A percentile compares a stretch with the other conserved stretches of the same genome.
These are phyloP conservation scores for Alexandromys fortis DNA, from an alignment of 2,113 vertebrate species.

Conservation along the genomic window DNA sequence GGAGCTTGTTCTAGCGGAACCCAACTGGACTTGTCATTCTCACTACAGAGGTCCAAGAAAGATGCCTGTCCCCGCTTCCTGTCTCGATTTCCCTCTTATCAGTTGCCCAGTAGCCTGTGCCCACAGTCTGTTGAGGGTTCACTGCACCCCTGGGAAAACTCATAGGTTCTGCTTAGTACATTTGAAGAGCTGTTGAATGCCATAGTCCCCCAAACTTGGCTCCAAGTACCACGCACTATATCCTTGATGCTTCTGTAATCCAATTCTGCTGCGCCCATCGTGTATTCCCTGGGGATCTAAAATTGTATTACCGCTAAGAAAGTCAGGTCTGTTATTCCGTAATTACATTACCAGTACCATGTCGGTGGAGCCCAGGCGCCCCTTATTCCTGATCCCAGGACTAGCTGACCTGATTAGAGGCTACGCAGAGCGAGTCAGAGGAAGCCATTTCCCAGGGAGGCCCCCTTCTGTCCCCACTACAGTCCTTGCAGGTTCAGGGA, in stretches of 20 bases:
- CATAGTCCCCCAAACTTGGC: accelerated
- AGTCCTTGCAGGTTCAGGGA: too few species aligned
- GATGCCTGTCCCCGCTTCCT: background rate
- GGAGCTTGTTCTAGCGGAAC: background rate
- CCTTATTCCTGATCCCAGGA: slow-evolving; percentile 60
- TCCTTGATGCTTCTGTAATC: background rate
- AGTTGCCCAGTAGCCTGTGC: accelerated
- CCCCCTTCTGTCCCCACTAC: background rate
- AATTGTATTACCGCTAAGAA: slow-evolving; percentile 54
- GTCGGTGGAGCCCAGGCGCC: slow-evolving; percentile 66
- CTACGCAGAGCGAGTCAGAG: background rate
- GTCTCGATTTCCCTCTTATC: background rate
- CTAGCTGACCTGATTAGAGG: slow-evolving; percentile 70
- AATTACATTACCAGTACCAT: slow-evolving; percentile 63
- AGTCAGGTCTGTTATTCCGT: slow-evolving; percentile 46
- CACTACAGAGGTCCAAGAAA: background rate
- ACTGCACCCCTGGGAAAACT: accelerated
- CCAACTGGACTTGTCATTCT: background rate
- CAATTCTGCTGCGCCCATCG: background rate
- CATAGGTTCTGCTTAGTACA: accelerated
- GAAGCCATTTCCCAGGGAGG: background rate
- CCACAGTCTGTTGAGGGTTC: background rate
- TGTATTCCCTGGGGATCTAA: background rate
- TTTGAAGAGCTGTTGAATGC: background rate
- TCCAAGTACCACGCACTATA: background rate